Percentiles rank a stretch among this genome's conserved stretches.
Evolutionary conservation across 2,797 vertebrate genomes (phyloP).

Genomic region (Xiphorhynchus erythropygius): DNA sequence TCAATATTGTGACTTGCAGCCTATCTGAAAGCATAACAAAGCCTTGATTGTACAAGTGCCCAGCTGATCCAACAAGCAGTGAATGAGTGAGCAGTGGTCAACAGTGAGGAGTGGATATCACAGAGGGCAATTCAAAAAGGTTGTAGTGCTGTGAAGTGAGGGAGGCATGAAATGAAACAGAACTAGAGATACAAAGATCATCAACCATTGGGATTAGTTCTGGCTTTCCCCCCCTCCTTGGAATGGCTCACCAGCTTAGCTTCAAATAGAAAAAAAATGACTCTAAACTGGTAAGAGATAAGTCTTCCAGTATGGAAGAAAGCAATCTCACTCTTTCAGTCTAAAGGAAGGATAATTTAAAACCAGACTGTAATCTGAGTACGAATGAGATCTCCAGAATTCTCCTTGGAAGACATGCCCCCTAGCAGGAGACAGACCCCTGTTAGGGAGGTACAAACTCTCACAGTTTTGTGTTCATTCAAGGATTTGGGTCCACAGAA

Average conservation of each 20-base stretch:
- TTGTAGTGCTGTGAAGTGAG: conserved; percentile 59
- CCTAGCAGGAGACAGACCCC: not conserved
- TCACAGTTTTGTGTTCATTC: not conserved
- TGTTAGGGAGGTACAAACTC: not conserved
- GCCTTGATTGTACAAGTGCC: conserved; percentile 63
- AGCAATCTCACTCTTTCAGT: not conserved
- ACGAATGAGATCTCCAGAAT: not conserved
- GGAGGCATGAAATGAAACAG: conserved; percentile 6
- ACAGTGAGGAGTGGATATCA: conserved; percentile 67
- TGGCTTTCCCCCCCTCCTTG: not conserved
- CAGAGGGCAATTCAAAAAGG: conserved; percentile 62
- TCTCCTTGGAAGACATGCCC: not conserved
- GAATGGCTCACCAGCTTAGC: not conserved
- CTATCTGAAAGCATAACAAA: conserved; percentile 69
- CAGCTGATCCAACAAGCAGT: conserved; percentile 75
- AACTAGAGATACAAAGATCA: not conserved
- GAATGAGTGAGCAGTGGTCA: conserved; percentile 72
- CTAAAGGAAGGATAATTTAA: not conserved
- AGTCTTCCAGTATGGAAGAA: not conserved
- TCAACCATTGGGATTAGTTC: not conserved
- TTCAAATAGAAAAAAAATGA: not conserved
- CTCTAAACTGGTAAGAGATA: not conserved
- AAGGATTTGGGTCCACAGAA: not conserved
- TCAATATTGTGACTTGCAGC: conserved; percentile 73
- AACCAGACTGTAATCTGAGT: not conserved